Conservation (phyloP, 2,888 invertebrate species). For the Cordilura impudica region DNA sequence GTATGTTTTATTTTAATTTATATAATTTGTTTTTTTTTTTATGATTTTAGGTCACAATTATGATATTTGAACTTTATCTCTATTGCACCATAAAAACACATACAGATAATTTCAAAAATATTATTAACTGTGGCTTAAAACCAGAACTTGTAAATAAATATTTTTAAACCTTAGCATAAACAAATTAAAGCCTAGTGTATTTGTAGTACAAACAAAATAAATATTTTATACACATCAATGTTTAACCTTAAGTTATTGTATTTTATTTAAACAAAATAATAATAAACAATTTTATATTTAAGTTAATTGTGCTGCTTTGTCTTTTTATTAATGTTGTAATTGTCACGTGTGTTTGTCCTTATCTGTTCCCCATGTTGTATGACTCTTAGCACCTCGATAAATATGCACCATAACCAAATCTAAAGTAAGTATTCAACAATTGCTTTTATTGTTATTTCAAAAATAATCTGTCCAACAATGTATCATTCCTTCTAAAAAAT, state of each 20-base stretch:
- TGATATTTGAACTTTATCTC: conserved; percentile 17
- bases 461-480: too few relatives aligned
- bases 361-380: not conserved
- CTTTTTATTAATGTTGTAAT: not conserved
- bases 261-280: not conserved
- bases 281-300: not conserved
- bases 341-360: conserved; percentile 23
- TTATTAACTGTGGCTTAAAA: conserved; percentile 8
- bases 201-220: conserved; percentile 57
- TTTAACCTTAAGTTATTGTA: not conserved
- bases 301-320: not conserved
- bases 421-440: conserved; percentile 15
- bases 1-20: conserved; percentile 3
- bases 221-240: not conserved
- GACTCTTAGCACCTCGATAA: conserved; percentile 7
- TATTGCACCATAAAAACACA: not conserved
- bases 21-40: not conserved
- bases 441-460: too few relatives aligned
- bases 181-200: conserved; percentile 47
- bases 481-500: too few relatives aligned
- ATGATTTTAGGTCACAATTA: not conserved
- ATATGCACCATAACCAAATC: conserved; percentile 30
- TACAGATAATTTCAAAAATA: not conserved
- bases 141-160: conserved; percentile 39
- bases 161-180: conserved; percentile 22